A percentile compares a stretch with the other conserved stretches of the same genome.
phyloP scores from a whole-genome alignment of 2,113 vertebrate genomes.

The Reinhardtius hippoglossoides region DNA sequence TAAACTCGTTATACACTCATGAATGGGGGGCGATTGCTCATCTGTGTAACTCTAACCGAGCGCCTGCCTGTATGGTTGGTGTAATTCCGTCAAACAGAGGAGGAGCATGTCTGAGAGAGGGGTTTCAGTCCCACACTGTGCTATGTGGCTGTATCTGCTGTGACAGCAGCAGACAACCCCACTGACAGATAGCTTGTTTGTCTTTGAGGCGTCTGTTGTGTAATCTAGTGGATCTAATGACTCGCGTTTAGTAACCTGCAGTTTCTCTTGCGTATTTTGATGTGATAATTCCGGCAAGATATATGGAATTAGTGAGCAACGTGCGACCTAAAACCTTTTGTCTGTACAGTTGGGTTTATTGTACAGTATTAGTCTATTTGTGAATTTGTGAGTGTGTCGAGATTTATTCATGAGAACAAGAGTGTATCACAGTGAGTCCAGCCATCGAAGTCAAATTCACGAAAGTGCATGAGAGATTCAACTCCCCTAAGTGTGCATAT shows the following conservation, averaged over 20 bases:
- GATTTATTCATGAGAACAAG: not conserved
- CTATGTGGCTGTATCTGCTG: not conserved
- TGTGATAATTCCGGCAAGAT: not conserved
- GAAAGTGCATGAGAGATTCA: not conserved
- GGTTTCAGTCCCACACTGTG: slow-evolving; percentile 2
- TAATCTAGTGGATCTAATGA: slow-evolving; percentile 22
- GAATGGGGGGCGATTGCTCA: not conserved
- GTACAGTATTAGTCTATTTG: not conserved
- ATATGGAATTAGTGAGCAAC: slow-evolving; percentile 2
- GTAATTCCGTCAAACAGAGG: slow-evolving; percentile 8
- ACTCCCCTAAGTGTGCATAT: not conserved
- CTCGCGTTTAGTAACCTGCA: slow-evolving; percentile 11
- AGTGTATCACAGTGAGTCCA: not conserved
- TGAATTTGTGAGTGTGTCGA: not conserved
- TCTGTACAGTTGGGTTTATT: not conserved
- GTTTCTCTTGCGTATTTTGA: slow-evolving; percentile 9
- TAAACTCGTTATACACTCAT: not conserved
- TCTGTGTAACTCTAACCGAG: not conserved
- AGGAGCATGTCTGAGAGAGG: not conserved
- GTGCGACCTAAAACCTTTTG: not conserved
- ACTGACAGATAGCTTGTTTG: slow-evolving; percentile 16
- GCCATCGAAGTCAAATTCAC: too few species aligned
- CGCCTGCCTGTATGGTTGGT: slow-evolving; percentile 2
- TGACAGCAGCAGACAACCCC: slow-evolving; percentile 18
- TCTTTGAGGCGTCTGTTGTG: slow-evolving; percentile 25